phyloP scores from a whole-genome alignment of 2,113 vertebrate genomes.

The Fregetta grallaria region DNA sequence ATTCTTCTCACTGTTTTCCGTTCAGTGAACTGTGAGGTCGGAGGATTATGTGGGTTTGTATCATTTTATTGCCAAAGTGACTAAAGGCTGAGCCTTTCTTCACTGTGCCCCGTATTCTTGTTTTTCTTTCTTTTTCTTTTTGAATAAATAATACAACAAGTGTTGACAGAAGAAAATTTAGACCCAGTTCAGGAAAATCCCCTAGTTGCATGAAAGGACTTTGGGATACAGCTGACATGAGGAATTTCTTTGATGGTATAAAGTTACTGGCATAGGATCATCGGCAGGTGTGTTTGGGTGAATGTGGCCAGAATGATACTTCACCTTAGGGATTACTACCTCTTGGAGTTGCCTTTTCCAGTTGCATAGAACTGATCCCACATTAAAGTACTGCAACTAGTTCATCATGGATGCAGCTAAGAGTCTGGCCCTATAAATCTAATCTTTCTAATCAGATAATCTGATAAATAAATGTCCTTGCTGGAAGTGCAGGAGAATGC shows the following conservation, averaged over 20 bases:
- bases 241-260: neutral
- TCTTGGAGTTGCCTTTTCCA: neutral
- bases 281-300: neutral
- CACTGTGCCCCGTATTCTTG: neutral
- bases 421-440: neutral
- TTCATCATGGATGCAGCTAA: neutral
- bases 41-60: neutral
- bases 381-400: neutral
- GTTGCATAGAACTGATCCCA: neutral
- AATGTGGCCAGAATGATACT: neutral
- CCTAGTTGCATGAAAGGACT: neutral
- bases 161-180: neutral
- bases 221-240: neutral
- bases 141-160: neutral
- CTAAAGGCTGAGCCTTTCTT: neutral
- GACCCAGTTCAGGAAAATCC: neutral
- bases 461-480: conserved; percentile 22
- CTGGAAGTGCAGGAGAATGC: neutral
- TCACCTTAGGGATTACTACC: neutral
- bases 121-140: neutral
- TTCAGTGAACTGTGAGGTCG: neutral
- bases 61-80: neutral
- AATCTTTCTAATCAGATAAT: conserved; percentile 52
- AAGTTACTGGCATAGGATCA: neutral
- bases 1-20: neutral